Base-by-base conservation (phyloP, 2,797 vertebrate genomes). In the Sebastes elongatus region DNA sequence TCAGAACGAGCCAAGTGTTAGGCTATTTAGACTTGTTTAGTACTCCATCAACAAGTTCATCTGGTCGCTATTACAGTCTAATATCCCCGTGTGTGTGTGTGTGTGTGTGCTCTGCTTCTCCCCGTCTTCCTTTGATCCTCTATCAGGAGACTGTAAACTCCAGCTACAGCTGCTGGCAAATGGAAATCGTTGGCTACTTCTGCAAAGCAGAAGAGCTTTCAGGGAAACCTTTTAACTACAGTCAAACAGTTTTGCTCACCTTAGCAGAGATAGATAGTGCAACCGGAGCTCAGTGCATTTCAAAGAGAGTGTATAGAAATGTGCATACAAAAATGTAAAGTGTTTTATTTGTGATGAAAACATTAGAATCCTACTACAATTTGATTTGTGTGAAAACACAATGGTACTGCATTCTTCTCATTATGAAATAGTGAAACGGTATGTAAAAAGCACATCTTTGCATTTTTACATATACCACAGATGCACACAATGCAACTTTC, bases 21-120 rank as follows among this genome's bases (percentile, higher is more conserved):
- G 70, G 61, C 81, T 70, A 83, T 82, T 88, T 56, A 64, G 78
- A 81, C 70, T 83, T 78, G 65, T 91, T 91, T 77, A 83, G 64
- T 67, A 57, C 70, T 83, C 83, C 62, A 87, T 90, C 80, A 91
- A 87, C 79, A 84, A 81, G 77, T 85, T 89, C 82, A 90, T 91
- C 81, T 91, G 89, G 83, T 85, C 28, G 67, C 76, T 69, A 88
- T 91, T 91, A 86, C 78, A 71, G 64, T 33, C 79, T 81, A 86
- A 89, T 89, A 88, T 84, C 71, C 71, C 80, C 10, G 38, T 42
- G 13, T 14, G 35, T 42, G 38, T 38, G 35, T 42, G 30, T 30
- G 30, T 30, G 30, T 30, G 67, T 7, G 7, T 22, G 53, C 80
- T 83, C 64, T 52, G 71, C 55, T 52, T 61, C 82, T 57, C 80